Evolutionary conservation across 2,797 vertebrate genomes (phyloP).

Genomic region (Chiloscyllium punctatum): DNA sequence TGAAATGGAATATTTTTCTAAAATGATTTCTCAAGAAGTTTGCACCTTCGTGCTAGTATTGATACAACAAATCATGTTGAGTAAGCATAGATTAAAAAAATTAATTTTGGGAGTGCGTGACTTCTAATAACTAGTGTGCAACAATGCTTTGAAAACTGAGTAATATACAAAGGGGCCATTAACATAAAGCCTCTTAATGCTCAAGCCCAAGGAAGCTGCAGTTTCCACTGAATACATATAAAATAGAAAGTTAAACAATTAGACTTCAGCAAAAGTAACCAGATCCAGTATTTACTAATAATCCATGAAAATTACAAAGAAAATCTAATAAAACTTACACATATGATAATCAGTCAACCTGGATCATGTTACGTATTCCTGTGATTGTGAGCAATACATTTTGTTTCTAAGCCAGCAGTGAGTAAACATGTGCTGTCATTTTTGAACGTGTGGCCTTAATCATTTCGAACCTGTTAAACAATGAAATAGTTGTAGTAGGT

Average conservation of each 20-base stretch:
- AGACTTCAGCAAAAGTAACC: not conserved
- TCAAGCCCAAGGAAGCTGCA: not conserved
- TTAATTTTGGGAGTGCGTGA: not conserved
- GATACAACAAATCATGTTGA: not conserved
- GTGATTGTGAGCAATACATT: not conserved
- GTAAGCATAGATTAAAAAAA: not conserved
- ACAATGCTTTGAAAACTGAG: not conserved
- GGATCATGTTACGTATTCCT: not conserved
- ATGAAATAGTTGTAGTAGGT: not conserved
- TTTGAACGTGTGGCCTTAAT: not conserved
- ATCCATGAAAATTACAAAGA: slow-evolving; percentile 20
- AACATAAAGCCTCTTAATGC: not conserved
- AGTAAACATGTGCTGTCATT: slow-evolving; percentile 9
- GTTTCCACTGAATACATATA: not conserved
- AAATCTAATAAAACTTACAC: not conserved
- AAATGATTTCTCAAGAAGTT: not conserved
- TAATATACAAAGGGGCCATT: not conserved
- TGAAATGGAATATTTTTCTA: not conserved
- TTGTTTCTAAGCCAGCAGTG: not conserved
- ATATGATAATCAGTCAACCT: not conserved
- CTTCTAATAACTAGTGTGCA: not conserved
- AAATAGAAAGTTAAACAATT: not conserved
- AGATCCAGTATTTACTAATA: not conserved
- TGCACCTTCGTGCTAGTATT: not conserved
- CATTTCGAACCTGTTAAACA: not conserved